Evolutionary conservation across 2,797 vertebrate species (phyloP), one percentile per base, ranked within the genome.

Genomic region (Myotis findleyi): DNA sequence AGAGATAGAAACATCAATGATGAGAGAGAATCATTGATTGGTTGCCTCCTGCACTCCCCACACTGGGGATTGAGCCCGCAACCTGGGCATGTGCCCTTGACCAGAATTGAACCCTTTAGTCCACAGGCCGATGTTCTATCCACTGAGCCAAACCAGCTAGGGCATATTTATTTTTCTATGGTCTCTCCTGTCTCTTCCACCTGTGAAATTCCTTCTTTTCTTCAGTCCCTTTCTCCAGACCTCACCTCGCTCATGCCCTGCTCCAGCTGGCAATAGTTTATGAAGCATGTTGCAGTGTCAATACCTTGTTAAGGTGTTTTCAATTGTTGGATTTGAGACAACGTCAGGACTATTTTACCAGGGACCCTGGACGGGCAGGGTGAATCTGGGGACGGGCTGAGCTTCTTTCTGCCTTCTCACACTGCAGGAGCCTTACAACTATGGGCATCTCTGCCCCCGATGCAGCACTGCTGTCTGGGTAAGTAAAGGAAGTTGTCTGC

Each of bases 231-330:
- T 33, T 79, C 23, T 44, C 23, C 0, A 44, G 9, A 3, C 27
- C 49, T 49, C 41, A 1, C 33, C 17, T 36, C 0, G 14, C 27
- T 27, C 8, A 7, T 49, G 21, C n/a, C 1, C 16, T 1, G 12
- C 71, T 57, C 96, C 98, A 99, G 98, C 98, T 98, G 98, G 97
- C 98, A 98, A 97, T 97, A 91, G 97, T 99, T 98, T 98, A 97
- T 4, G 12, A 98, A 98, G 97, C 97, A 66, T 77, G 72, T 95
- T 92, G 89, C 93, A 91, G 98, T 97, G 98, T 98, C 99, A 99
- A 99, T 99, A 97, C 98, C 98, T 98, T 98, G 98, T 98, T 99
- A 98, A 98, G 97, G 97, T 97, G 97, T 95, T 98, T 99, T 98
- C 97, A 98, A 98, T 98, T 98, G 98, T 97, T 95, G 97, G 98